These are phyloP conservation scores for Aurelia sp. DNA, from an alignment of 30 jellyfish, hydroid and myxozoan species.

Conservation along the genomic window DNA sequence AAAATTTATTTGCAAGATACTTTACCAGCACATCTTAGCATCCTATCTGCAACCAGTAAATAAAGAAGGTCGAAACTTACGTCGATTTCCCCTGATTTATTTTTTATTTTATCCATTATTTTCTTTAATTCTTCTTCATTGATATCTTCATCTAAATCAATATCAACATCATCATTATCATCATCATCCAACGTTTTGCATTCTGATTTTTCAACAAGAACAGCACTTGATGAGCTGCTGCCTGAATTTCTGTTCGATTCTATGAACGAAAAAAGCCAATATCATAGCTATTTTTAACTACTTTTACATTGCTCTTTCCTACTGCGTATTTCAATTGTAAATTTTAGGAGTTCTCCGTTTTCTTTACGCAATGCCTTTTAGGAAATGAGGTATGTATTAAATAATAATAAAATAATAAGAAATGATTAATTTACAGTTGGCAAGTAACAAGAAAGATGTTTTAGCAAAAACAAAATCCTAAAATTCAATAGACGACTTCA, in stretches of 20 bases:
- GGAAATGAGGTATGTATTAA: too few relatives aligned
- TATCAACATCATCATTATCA: conserved; percentile 69
- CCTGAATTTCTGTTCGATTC: conserved; percentile 55
- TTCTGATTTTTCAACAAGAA: conserved; percentile 69
- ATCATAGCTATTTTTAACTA: background rate
- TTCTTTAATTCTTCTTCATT: conserved; percentile 83
- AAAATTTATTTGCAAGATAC: background rate
- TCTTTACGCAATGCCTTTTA: too few relatives aligned
- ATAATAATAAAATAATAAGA: too few relatives aligned
- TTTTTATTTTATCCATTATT: conserved; percentile 65
- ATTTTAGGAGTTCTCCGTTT: too few relatives aligned
- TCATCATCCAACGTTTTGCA: conserved; percentile 71
- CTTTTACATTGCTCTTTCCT: too few relatives aligned
- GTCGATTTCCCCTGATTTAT: conserved; percentile 60
- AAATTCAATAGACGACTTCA: too few relatives aligned
- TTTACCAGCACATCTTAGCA: too few relatives aligned
- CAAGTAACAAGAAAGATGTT: too few relatives aligned
- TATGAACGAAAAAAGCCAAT: background rate
- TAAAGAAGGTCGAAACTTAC: background rate
- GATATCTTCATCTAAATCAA: conserved; percentile 78
- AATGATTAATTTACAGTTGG: too few relatives aligned
- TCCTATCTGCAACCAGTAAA: background rate
- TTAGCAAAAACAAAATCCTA: too few relatives aligned
- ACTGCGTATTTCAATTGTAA: too few relatives aligned
- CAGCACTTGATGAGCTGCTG: conserved; percentile 73